Base-by-base conservation (phyloP, 2,888 invertebrate species). In the Strigamia transsilvanica region DNA sequence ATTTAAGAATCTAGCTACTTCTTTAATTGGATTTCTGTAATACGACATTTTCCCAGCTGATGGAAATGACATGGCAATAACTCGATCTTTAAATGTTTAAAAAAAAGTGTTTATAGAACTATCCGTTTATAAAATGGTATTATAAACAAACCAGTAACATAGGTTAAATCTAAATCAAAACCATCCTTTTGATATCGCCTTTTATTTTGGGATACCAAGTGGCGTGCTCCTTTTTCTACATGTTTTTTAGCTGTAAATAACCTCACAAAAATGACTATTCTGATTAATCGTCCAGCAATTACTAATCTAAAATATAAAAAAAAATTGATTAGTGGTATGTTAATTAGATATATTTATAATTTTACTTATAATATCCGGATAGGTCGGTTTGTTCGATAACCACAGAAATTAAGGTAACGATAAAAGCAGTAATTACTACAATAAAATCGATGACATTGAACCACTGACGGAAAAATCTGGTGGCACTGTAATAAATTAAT, bases 51-150 rank as follows among this genome's bases (percentile, higher is more conserved):
- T 84, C 34, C 90, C 90, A 81, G 87, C 86, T 0, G 89, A 89
- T 34, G 90, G 90, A 85, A 89, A 90, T 21, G 89, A 89, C 89
- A 90, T 90, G 9, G 89, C 90, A 83, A 90, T 89, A 6, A 90
- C 87, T 81, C 88, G 85, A 80, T 88, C 89, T 87, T 81, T 13
- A 82, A 83, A 32, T 51, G 27, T 27, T 2, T 27, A 27, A 27
- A 79, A 83, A 61, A 51, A 81, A 82, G 3, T 27, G 27, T 27
- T 27, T 38, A 61, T 15, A 15, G 27, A 5, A 80, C 12, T 81
- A 66, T 34, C 4, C 9, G 10, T 13, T 12, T 56, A 41, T 51
- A 80, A 56, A 80, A 18, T 18, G 18, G 32, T 56, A 15, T 2
- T 23, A 12, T 21, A 38, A 38, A 46, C 46, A 46, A 46, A 88